Percentiles rank a stretch among this genome's conserved stretches.
phyloP scores from a whole-genome alignment of 2,113 vertebrate species.

The Fulmarus glacialis region DNA sequence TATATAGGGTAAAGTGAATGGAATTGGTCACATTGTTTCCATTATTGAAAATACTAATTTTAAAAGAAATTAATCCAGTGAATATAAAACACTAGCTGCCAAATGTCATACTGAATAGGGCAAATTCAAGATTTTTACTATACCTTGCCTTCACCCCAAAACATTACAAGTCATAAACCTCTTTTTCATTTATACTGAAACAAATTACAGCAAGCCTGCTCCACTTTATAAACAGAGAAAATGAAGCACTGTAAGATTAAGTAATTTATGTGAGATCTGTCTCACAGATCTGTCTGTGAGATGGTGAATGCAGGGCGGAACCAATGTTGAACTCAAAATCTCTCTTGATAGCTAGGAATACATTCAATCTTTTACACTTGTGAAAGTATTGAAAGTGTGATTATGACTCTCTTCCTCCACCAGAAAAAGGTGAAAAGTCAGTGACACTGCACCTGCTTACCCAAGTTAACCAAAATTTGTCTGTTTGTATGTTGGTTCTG shows the following conservation, averaged over 20 bases:
- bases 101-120: not conserved
- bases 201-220: not conserved
- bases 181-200: not conserved
- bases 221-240: not conserved
- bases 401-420: not conserved
- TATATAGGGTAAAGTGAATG: not conserved
- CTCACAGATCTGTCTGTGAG: not conserved
- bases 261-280: not conserved
- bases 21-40: not conserved
- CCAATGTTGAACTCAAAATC: not conserved
- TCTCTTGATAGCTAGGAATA: not conserved
- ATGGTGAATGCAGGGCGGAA: not conserved
- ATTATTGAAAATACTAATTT: not conserved
- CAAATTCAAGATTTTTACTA: not conserved
- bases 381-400: not conserved
- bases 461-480: not conserved
- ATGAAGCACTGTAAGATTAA: not conserved
- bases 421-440: not conserved
- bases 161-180: not conserved
- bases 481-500: not conserved
- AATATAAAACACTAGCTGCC: not conserved
- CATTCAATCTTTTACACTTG: not conserved
- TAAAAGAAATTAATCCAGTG: not conserved
- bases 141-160: not conserved
- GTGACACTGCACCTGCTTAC: not conserved